Percentiles rank a stretch among this genome's conserved stretches.
Evolutionary conservation across 2,888 invertebrate species (phyloP).

Genomic region (Cataglyphis altisquamis): DNA sequence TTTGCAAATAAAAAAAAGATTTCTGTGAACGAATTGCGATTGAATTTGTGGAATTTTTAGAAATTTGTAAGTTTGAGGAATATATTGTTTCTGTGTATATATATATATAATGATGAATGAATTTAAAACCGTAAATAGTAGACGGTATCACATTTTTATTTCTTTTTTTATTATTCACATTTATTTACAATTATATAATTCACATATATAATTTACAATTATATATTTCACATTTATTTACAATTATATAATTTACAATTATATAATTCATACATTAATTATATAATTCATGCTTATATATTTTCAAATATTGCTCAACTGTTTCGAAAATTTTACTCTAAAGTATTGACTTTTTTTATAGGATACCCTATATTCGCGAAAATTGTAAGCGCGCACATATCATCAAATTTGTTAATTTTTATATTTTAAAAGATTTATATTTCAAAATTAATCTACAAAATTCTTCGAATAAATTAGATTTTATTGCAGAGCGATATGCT

Average conservation of each 20-base stretch:
- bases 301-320: background rate
- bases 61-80: background rate
- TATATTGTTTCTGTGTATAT: background rate
- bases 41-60: background rate
- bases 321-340: background rate
- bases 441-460: background rate
- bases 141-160: background rate
- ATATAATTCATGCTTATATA: background rate
- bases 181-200: background rate
- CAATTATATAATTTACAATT: background rate
- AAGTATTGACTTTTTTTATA: background rate
- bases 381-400: background rate
- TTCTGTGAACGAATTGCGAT: background rate
- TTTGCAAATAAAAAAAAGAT: background rate
- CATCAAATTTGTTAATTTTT: slow-evolving; percentile 7
- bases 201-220: too few species aligned
- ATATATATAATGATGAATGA: background rate
- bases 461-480: background rate
- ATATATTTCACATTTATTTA: background rate
- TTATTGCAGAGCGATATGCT: background rate
- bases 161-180: background rate
- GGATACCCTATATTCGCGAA: background rate
- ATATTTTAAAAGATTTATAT: background rate
- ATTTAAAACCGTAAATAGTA: slow-evolving; percentile 10
- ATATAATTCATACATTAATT: background rate